Base-by-base conservation (phyloP, 2,888 invertebrate genomes). In the Mechanitis messenoides region DNA sequence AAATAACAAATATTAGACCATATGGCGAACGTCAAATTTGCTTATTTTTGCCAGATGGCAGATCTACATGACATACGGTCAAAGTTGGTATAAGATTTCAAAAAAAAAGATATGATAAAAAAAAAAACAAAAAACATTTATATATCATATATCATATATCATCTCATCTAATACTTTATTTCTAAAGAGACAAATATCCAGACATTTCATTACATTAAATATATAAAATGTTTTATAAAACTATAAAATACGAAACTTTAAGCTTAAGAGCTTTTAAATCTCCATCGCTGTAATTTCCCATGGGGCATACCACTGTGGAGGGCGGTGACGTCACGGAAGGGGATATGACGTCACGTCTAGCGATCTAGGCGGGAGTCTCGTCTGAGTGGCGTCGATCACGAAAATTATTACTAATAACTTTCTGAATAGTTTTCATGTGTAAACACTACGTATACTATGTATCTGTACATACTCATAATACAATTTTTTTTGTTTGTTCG, bases 301-400 rank as follows among this genome's bases (percentile, higher is more conserved):
- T 35, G 46, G 33, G 33, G 11, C 20, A 28, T 58, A 12, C 50
- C 12, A 7, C 3, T 20, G 57, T 45, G 35, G n/a, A 45, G 60
- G 62, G 68, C 59, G 61, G 56, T 33, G n/a, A 53, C 58, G 58
- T 42, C 42, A 42, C 7, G 9, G 56, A 56, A 56, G 55, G 47
- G 35, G 53, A 7, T 47, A 47, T 67, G 65, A 67, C 62, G 63
- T 66, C 66, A 64, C 58, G 66, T 60, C 66, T 35, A 35, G 4
- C 35, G 35, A 20, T 20, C 35, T 64, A 60, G 66, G 66, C 64
- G 58, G 55, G 45, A 33, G 66, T 61, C 68, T 66, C 68, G 68
- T 66, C 68, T 33, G 47, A 45, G 42, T 31, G 66, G 62, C 68
- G 68, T 61, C 57, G 28, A 9, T 31, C 20, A 7, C 56, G 12